Base-by-base conservation (phyloP, 2,797 vertebrate species). In the Acropternis orthonyx region DNA sequence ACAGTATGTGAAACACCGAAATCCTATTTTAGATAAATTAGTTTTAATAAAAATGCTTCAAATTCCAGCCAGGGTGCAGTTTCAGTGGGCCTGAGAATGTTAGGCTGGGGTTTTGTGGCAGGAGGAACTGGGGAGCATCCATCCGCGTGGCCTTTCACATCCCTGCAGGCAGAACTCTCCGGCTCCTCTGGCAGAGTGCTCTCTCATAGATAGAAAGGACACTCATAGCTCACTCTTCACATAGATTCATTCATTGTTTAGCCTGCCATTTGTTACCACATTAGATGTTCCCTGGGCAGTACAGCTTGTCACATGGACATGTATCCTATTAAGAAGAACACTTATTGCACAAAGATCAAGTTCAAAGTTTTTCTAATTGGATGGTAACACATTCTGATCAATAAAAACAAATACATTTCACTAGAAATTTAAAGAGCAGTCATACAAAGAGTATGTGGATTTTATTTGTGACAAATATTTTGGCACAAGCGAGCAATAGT, bases 401-500 rank as follows among this genome's bases (percentile, higher is more conserved):
- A 93, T 23, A 84, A 34, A 34, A 76, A 92, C 36, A 7, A 9
- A 37, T n/a, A 62, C 49, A 10, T 85, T 44, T 49, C 4, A 5
- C 37, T 1, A 34, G 27, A 67, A 73, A 77, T 54, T 46, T 49
- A 87, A 88, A 74, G 14, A 94, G 11, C 15, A 66, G 17, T 26
- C 54, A 65, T 20, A 90, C 19, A 68, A 72, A 46, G 23, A 54
- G 14, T 6, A 78, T 1, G 3, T 15, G 14, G 19, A 51, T 37
- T 62, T 68, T 7, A 48, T 34, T n/a, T 87, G 49, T 24, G 71
- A 74, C 37, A 56, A 84, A 3, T 65, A 54, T 19, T 39, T 84
- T 51, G n/a, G 58, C 28, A n/a, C 0, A 61, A 49, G 15, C 14
- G 20, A 1, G 3, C 0, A 3, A 24, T 20, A 67, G 75, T 9